Evolutionary conservation across 2,888 invertebrate genomes (phyloP).

Genomic region (Hybos culiciformis): DNA sequence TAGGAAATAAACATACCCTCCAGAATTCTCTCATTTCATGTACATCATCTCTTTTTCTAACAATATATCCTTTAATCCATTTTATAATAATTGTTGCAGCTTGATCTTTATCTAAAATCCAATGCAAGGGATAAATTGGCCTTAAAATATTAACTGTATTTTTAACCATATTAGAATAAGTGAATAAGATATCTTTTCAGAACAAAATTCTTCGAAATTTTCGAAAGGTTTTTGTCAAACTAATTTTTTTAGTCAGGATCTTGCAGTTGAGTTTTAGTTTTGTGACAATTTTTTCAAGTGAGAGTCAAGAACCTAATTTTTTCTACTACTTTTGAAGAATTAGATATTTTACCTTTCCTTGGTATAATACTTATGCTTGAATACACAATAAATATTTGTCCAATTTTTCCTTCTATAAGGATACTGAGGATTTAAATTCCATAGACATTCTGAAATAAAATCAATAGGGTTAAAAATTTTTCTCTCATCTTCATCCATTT

Average conservation of each 20-base stretch:
- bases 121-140: slow-evolving; percentile 8
- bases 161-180: no score
- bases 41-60: not conserved
- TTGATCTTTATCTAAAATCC: slow-evolving; percentile 4
- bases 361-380: not conserved
- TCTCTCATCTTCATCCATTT: not conserved
- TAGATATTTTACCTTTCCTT: no score
- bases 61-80: slow-evolving; percentile 2
- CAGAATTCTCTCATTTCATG: slow-evolving; percentile 6
- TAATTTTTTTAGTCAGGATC: no score
- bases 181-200: no score
- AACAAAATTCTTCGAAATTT: no score
- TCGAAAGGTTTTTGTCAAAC: no score
- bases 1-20: no score
- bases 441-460: slow-evolving; percentile 4
- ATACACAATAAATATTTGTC: slow-evolving; percentile 1
- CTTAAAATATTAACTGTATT: no score
- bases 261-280: no score
- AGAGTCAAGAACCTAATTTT: no score
- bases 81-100: slow-evolving; percentile 9
- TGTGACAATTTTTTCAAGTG: no score
- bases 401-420: not conserved
- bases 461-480: slow-evolving; percentile 7
- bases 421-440: slow-evolving; percentile 4
- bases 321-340: no score